Conservation (phyloP, 2,888 invertebrate genomes). For the Sphecodes monilicornis region DNA sequence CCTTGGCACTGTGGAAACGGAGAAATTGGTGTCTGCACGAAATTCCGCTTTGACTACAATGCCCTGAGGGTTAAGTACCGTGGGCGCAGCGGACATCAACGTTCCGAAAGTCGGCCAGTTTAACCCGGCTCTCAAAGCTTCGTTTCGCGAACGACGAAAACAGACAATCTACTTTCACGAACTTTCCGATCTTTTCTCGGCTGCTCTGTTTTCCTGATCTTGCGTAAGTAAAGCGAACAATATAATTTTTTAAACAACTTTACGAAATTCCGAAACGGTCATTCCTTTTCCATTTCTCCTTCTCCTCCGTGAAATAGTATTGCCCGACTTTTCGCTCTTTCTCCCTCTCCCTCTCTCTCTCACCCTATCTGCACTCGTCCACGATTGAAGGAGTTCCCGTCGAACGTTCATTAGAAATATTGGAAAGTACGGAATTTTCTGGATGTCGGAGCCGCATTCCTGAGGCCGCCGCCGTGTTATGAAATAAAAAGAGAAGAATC, state of each 20-base stretch:
- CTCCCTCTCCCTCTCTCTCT: not conserved
- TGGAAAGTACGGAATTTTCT: slow-evolving; percentile 16
- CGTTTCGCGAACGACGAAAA: slow-evolving; percentile 56
- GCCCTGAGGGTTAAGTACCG: slow-evolving; percentile 60
- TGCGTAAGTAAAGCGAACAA: slow-evolving; percentile 46
- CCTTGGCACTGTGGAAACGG: slow-evolving; percentile 40
- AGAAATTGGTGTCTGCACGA: slow-evolving; percentile 55
- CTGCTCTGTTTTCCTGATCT: not conserved
- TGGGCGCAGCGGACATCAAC: slow-evolving; percentile 58
- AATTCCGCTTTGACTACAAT: slow-evolving; percentile 61
- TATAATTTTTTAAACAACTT: slow-evolving; percentile 46
- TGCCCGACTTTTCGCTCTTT: not conserved
- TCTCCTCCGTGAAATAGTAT: not conserved
- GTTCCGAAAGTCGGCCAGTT: slow-evolving; percentile 61
- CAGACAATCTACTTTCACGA: slow-evolving; percentile 60
- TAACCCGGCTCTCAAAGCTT: slow-evolving; percentile 57
- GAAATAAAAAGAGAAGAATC: slow-evolving; percentile 17
- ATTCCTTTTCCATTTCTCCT: not conserved
- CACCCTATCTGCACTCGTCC: not conserved
- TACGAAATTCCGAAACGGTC: slow-evolving; percentile 1
- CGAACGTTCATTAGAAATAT: slow-evolving; percentile 49
- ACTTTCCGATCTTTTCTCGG: slow-evolving; percentile 53
- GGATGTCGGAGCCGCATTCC: not conserved
- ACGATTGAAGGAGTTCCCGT: not conserved
- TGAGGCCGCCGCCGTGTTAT: not conserved